Evolutionary conservation across 2,113 vertebrate genomes (phyloP), one percentile per base, ranked within the genome.

Genomic region (Bagarius yarrelli): DNA sequence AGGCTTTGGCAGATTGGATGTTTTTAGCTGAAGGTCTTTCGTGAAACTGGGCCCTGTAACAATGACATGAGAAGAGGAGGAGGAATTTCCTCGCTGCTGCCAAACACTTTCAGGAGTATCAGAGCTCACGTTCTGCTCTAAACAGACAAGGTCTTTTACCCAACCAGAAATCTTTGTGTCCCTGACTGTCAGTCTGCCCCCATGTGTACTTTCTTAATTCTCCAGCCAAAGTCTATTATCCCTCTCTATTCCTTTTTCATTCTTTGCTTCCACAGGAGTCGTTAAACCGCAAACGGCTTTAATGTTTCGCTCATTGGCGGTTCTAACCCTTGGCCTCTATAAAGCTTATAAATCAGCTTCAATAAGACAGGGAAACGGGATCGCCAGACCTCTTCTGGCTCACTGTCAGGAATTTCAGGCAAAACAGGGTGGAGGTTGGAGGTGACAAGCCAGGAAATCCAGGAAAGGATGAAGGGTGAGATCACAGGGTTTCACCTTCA

Each of bases 401-500:
- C 53, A 40, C 67, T 70, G 30, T 18, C 69, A 67, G 75, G 60
- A 80, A 78, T 69, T 74, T 56, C 61, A 56, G 27, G 47, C 44
- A 72, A 15, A 25, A 50, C 23, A 25, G 36, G 67, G 66, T 47
- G 15, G 36, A 69, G 64, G 64, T n/a, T 50, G 15, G 27, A 72
- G 70, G 70, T 73, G 70, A 55, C 50, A 34, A 73, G 70, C 70
- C 50, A 73, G 27, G 67, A 70, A 88, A 86, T 83, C 83, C 83
- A 76, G 52, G 69, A 64, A 64, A 66, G 73, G 85, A 85, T 86
- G 85, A 81, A 87, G 86, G 70, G 63, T 83, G 83, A 86, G 86
- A 81, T 87, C 86, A 84, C 64, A 25, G 71, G 67, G 81, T 82
- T 81, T 84, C 81, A 83, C 80, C 80, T 85, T 89, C 85, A 87